Conservation (phyloP, 2,113 vertebrate genomes). For the Cyphomyrus discorhynchus region DNA sequence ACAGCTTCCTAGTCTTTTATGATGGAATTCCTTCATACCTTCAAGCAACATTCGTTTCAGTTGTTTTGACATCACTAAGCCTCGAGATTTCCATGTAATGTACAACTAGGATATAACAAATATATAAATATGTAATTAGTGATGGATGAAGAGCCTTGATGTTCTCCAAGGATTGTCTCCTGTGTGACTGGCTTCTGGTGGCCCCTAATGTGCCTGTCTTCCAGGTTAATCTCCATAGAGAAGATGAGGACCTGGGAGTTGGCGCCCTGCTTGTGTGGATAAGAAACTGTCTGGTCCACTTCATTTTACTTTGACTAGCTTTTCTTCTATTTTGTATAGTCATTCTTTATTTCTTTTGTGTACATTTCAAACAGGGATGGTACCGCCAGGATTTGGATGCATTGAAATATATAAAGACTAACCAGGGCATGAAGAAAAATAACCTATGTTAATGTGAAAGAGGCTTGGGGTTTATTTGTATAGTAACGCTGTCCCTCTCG, state of each 20-base stretch:
- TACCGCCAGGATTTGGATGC: neutral
- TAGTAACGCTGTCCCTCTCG: slow-evolving; percentile 22
- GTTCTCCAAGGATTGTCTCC: neutral
- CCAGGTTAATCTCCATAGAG: neutral
- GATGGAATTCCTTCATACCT: neutral
- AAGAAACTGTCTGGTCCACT: neutral
- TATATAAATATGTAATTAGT: neutral
- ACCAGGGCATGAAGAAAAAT: neutral
- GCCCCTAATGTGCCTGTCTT: neutral
- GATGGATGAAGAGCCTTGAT: neutral
- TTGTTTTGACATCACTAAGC: neutral
- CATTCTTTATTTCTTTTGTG: neutral
- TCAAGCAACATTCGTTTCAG: neutral
- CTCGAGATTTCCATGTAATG: neutral
- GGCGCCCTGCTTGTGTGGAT: neutral
- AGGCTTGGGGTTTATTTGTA: neutral
- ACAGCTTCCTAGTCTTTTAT: neutral
- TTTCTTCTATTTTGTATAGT: neutral
- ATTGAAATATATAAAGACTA: neutral
- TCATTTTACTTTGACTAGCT: neutral
- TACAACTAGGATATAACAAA: neutral
- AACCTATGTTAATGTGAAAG: neutral
- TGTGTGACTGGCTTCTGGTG: neutral
- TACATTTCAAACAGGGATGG: neutral
- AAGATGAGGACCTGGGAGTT: neutral